Conservation (phyloP, 1,140 invertebrate genomes). For the Triops longicaudatus region DNA sequence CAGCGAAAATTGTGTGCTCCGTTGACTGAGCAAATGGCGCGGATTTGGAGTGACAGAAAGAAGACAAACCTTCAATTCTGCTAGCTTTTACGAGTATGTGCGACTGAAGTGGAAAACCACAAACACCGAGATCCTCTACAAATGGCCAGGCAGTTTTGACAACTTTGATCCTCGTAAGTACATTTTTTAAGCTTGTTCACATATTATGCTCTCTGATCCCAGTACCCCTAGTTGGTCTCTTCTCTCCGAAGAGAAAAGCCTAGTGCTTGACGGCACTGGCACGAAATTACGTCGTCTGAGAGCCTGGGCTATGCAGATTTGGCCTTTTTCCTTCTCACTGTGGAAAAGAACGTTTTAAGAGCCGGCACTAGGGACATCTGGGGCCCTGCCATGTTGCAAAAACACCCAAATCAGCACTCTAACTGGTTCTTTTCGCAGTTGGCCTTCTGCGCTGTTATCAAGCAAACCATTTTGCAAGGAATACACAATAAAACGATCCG, state of each 20-base stretch:
- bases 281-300: not conserved
- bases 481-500: not conserved
- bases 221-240: not conserved
- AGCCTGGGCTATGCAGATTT: not conserved
- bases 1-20: too few relatives aligned
- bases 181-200: not conserved
- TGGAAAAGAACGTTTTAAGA: not conserved
- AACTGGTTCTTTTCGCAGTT: not conserved
- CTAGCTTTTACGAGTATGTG: not conserved
- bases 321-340: not conserved
- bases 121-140: too few relatives aligned
- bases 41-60: not conserved
- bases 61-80: not conserved
- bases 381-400: not conserved
- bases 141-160: too few relatives aligned
- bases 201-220: not conserved
- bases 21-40: too few relatives aligned
- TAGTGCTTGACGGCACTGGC: not conserved
- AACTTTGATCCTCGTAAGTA: not conserved
- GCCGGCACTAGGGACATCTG: not conserved
- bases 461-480: not conserved
- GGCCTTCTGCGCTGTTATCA: not conserved
- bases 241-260: too few relatives aligned
- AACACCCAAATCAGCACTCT: not conserved
- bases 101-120: slow-evolving; percentile 3